phyloP scores from a whole-genome alignment of 2,797 vertebrate species.

The Girardinus metallicus region DNA sequence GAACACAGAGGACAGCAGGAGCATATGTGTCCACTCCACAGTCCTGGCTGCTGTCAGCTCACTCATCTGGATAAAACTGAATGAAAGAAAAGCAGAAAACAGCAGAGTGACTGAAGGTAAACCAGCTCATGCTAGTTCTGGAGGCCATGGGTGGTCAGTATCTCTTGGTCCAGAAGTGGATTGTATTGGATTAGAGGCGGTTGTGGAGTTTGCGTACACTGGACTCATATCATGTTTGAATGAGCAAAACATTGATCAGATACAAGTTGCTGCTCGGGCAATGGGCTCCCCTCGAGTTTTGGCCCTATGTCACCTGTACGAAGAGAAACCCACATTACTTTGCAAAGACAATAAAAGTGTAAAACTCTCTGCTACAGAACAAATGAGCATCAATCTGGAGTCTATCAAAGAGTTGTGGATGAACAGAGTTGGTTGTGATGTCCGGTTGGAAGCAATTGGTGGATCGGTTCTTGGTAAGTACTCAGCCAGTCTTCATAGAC shows the following conservation, averaged over 20 bases:
- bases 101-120: neutral
- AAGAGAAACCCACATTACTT: slow-evolving; percentile 21
- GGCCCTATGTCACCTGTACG: slow-evolving; percentile 53
- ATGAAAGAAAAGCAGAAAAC: neutral
- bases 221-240: slow-evolving; percentile 62
- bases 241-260: slow-evolving; percentile 28
- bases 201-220: slow-evolving; percentile 82
- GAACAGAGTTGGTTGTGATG: slow-evolving; percentile 74
- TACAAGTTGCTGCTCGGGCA: slow-evolving; percentile 63
- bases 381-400: slow-evolving; percentile 63
- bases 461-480: slow-evolving; percentile 71
- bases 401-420: slow-evolving; percentile 69
- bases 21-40: slow-evolving; percentile 59
- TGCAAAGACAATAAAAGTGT: slow-evolving; percentile 14
- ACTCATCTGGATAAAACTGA: slow-evolving; percentile 45
- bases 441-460: slow-evolving; percentile 68
- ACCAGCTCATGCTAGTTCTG: neutral
- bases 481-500: neutral
- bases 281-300: slow-evolving; percentile 66
- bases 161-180: slow-evolving; percentile 54
- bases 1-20: slow-evolving; percentile 50
- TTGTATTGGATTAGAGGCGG: slow-evolving; percentile 62
- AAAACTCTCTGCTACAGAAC: slow-evolving; percentile 39
- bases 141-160: slow-evolving; percentile 24
- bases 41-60: slow-evolving; percentile 79